Conservation (phyloP, 2,888 invertebrate species). For the Thera obeliscata region DNA sequence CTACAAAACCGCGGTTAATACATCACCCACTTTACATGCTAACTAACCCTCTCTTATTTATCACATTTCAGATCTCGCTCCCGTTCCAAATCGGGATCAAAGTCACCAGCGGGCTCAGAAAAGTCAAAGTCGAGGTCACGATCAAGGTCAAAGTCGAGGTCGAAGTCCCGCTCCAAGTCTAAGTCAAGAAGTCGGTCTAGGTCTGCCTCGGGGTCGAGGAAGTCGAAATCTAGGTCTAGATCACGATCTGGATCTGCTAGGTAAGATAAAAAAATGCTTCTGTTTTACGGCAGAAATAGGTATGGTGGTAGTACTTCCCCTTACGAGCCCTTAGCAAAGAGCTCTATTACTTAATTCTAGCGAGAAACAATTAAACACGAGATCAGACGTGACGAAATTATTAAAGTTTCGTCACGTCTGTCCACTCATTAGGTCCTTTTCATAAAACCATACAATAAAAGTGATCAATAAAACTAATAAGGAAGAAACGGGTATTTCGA, state of each 20-base stretch:
- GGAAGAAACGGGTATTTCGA: too few relatives aligned
- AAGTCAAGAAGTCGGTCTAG: conserved; percentile 66
- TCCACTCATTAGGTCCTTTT: too few relatives aligned
- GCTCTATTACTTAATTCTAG: too few relatives aligned
- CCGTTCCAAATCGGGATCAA: conserved; percentile 75
- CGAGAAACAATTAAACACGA: too few relatives aligned
- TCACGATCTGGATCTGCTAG: conserved; percentile 52
- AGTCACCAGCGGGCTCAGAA: conserved; percentile 66
- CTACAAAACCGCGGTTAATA: too few relatives aligned
- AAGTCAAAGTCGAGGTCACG: conserved; percentile 57
- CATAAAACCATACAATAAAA: too few relatives aligned
- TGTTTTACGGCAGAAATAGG: too few relatives aligned
- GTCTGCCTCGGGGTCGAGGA: conserved; percentile 68
- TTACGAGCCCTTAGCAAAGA: too few relatives aligned
- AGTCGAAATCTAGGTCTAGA: conserved; percentile 61
- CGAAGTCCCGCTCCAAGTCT: conserved; percentile 55
- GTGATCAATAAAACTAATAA: too few relatives aligned
- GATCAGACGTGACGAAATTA: too few relatives aligned
- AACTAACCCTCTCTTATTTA: not conserved
- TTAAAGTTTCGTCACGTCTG: too few relatives aligned
- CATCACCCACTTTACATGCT: too few relatives aligned
- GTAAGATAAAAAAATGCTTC: conserved; percentile 15
- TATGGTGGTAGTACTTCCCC: not conserved
- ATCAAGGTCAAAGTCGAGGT: conserved; percentile 40
- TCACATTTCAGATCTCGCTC: conserved; percentile 48